Evolutionary conservation across 2,888 invertebrate genomes (phyloP).

Genomic region (Sthenelais limicola): DNA sequence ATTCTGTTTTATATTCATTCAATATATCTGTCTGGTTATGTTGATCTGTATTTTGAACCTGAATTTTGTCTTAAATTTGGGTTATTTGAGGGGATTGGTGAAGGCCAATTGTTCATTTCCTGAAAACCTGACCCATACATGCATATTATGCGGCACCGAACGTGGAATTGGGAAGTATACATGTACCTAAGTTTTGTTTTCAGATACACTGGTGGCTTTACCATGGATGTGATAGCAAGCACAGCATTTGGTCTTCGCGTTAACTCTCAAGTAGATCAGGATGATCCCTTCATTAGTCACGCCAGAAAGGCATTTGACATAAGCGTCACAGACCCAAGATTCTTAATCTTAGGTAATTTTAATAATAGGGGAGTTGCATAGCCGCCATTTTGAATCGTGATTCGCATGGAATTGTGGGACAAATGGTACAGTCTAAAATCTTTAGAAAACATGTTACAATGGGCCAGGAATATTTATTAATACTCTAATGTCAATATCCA

Average conservation of each 20-base stretch:
- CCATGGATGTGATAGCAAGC: conserved; percentile 48
- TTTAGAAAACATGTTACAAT: too few relatives aligned
- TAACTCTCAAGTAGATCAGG: conserved; percentile 42
- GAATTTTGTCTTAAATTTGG: too few relatives aligned
- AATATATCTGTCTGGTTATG: too few relatives aligned
- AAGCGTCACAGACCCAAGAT: not conserved
- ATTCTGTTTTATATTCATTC: too few relatives aligned
- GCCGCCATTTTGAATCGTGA: too few relatives aligned
- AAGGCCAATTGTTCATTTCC: not conserved
- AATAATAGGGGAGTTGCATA: not conserved
- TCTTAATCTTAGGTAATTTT: not conserved
- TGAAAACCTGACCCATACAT: not conserved
- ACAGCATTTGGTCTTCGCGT: conserved; percentile 46
- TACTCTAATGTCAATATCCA: too few relatives aligned
- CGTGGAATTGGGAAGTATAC: too few relatives aligned
- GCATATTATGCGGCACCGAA: too few relatives aligned
- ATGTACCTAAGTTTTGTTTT: not conserved
- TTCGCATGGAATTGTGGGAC: too few relatives aligned
- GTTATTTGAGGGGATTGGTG: too few relatives aligned
- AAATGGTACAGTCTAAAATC: not conserved
- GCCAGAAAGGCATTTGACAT: conserved; percentile 31
- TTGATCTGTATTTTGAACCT: too few relatives aligned
- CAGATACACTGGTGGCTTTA: conserved; percentile 40
- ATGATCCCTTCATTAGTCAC: conserved; percentile 41
- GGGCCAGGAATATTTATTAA: too few relatives aligned